phyloP scores from a whole-genome alignment of 1,140 invertebrate species.

The Listronotus oregonensis region DNA sequence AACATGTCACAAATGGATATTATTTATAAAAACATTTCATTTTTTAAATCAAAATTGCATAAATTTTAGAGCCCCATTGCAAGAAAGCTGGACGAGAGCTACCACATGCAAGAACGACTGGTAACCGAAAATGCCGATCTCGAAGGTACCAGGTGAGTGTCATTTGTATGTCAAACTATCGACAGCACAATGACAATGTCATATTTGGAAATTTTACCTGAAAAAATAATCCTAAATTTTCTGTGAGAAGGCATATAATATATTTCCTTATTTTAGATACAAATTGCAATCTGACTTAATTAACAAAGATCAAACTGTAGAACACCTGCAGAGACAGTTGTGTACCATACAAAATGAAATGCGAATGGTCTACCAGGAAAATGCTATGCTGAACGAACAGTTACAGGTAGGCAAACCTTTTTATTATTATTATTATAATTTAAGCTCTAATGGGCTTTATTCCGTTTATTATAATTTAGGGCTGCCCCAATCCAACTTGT shows the following conservation, averaged over 20 bases:
- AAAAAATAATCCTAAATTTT: neutral
- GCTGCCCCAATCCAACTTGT: slow-evolving; percentile 22
- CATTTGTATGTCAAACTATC: neutral
- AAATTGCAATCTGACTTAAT: slow-evolving; percentile 59
- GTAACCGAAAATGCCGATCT: slow-evolving; percentile 65
- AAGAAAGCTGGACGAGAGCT: slow-evolving; percentile 62
- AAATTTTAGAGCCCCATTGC: slow-evolving; percentile 41
- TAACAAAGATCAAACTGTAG: slow-evolving; percentile 58
- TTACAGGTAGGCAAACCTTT: slow-evolving; percentile 26
- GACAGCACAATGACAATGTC: slow-evolving; percentile 1
- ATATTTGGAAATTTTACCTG: slow-evolving; percentile 2
- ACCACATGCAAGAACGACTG: slow-evolving; percentile 67
- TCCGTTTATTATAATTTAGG: neutral
- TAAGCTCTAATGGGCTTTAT: no score
- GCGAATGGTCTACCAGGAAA: slow-evolving; percentile 50
- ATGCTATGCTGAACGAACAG: slow-evolving; percentile 46
- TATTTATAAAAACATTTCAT: no score
- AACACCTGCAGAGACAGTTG: slow-evolving; percentile 58
- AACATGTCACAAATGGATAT: no score
- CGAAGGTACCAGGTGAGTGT: slow-evolving; percentile 61
- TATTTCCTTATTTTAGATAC: slow-evolving; percentile 55
- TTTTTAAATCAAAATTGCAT: neutral
- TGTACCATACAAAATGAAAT: slow-evolving; percentile 58
- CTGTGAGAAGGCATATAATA: no score
- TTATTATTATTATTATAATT: no score